Evolutionary conservation across 2,113 vertebrate genomes (phyloP), one percentile per base, ranked within the genome.

Genomic region (Oxyura jamaicensis): DNA sequence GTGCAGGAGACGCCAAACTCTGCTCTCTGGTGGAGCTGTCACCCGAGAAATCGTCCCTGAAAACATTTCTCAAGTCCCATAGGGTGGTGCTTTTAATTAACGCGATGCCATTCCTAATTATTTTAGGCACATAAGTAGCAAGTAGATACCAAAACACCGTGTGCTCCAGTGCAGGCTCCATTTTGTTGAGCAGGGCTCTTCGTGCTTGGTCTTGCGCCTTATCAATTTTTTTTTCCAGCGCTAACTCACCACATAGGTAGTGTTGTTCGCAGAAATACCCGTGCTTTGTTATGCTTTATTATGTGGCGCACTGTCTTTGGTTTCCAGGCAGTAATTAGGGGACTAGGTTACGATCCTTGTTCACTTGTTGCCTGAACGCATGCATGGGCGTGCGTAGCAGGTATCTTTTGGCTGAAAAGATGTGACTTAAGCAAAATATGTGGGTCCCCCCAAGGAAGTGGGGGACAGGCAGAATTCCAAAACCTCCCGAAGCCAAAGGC

Each of bases 181-280:
- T 96, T 97, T 97, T 97, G 91, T 96, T 96, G 52, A 92, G 66
- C 88, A 75, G 29, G 25, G 80, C 71, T 93, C 81, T 94, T 88
- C 12, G 1, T 73, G 62, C 88, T 96, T 82, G 86, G 88, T 96
- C 71, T 93, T 85, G 46, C 2, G 3, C 71, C 81, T 95, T 96
- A 63, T 21, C 28, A n/a, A 29, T 41, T 65, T 77, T 86, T 76
- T 86, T 88, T 73, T 22, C 25, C 77, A 71, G 19, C 0, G 4
- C 53, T 82, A 79, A 33, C 63, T 93, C 66, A 67, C 58, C 71
- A 71, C 74, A n/a, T 90, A 91, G 83, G 87, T 71, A 66, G 17
- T 0, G 8, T 41, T 75, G 77, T 50, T 76, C 15, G 1, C 63
- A 80, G 86, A 82, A 88, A 66, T 95, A 80, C 58, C 86, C 35